Conservation (phyloP, 2,113 vertebrate genomes). For the Phoenicopterus ruber region DNA sequence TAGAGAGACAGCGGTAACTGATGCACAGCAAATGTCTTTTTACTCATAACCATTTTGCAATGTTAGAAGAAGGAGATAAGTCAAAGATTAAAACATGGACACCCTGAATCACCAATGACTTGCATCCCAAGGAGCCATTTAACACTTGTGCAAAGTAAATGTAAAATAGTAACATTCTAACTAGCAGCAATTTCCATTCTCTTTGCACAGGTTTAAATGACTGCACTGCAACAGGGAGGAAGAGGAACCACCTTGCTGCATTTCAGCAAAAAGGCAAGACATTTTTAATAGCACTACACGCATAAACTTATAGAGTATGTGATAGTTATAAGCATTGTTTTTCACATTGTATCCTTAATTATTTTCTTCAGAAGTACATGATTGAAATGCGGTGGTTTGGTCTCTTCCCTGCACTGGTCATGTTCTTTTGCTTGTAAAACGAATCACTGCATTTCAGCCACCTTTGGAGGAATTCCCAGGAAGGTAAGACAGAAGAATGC, state of each 20-base stretch:
- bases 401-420: not conserved
- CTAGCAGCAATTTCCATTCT: not conserved
- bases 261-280: not conserved
- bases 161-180: not conserved
- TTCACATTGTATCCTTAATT: not conserved
- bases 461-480: not conserved
- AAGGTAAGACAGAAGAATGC: not conserved
- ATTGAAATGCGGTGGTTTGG: not conserved
- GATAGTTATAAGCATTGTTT: not conserved
- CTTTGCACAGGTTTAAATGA: not conserved
- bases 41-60: not conserved
- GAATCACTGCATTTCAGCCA: not conserved
- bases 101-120: not conserved
- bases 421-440: not conserved
- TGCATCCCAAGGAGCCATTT: not conserved
- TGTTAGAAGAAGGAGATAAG: not conserved
- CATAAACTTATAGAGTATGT: not conserved
- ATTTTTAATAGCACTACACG: not conserved
- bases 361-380: not conserved
- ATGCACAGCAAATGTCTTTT: conserved; percentile 13
- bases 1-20: conserved; percentile 1
- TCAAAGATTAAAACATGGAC: conserved; percentile 1
- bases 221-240: not conserved
- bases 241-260: not conserved
- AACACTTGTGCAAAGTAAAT: not conserved